phyloP scores from a whole-genome alignment of 2,888 invertebrate genomes.

The Morpho deidamia region DNA sequence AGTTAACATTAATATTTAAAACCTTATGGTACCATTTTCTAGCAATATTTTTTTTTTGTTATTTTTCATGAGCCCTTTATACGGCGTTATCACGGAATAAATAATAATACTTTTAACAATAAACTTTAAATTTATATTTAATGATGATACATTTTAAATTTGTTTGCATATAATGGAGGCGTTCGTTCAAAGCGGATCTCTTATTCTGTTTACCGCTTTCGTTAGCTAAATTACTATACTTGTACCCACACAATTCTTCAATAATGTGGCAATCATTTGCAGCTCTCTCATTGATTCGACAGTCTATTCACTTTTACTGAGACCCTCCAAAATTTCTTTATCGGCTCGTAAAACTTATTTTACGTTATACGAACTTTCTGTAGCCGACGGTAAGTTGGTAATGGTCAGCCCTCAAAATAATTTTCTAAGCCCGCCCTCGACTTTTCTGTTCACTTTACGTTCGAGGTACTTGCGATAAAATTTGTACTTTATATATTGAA shows the following conservation, averaged over 20 bases:
- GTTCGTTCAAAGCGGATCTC: too few species aligned
- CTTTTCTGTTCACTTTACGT: slow-evolving; percentile 52
- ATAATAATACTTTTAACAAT: too few species aligned
- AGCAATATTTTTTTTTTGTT: too few species aligned
- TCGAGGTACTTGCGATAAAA: slow-evolving; percentile 58
- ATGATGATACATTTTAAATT: too few species aligned
- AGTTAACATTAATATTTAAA: too few species aligned
- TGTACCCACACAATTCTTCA: neutral
- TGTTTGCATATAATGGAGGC: too few species aligned
- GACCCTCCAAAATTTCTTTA: slow-evolving; percentile 70
- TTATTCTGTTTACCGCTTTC: too few species aligned
- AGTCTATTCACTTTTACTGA: slow-evolving; percentile 39
- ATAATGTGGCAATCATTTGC: neutral
- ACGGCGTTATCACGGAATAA: too few species aligned
- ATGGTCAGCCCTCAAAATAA: slow-evolving; percentile 70
- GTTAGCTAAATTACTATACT: neutral
- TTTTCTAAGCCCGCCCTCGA: slow-evolving; percentile 54
- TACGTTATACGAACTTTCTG: slow-evolving; percentile 63
- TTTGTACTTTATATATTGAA: slow-evolving; percentile 59
- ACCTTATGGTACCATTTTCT: too few species aligned
- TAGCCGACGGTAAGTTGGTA: slow-evolving; percentile 62
- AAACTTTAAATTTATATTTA: too few species aligned
- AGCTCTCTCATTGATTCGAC: slow-evolving; percentile 33
- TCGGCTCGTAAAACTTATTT: slow-evolving; percentile 71
- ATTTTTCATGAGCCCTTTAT: too few species aligned